phyloP scores from a whole-genome alignment of 2,888 invertebrate genomes.

The Plagiodera versicolora region DNA sequence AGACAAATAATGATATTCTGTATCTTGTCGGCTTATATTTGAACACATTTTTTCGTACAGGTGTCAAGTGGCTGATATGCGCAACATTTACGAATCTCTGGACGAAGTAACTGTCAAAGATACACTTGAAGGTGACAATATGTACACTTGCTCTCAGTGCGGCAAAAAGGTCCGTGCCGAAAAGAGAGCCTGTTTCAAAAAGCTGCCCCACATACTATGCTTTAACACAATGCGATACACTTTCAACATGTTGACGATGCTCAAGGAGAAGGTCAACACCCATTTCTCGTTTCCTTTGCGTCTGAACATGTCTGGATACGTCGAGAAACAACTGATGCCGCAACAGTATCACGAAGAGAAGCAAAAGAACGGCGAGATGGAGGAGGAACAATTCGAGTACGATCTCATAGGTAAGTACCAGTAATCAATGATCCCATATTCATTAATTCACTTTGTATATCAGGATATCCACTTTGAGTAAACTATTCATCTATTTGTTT shows the following conservation, averaged over 20 bases:
- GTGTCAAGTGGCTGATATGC: constrained; percentile 96
- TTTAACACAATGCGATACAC: constrained; percentile 98
- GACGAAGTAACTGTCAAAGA: constrained; percentile 98
- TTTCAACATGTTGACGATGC: constrained; percentile 97
- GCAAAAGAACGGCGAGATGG: constrained; percentile 54
- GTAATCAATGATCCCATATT: too few species aligned
- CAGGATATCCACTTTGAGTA: too few species aligned
- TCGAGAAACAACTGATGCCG: constrained; percentile 90
- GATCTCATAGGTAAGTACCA: constrained; percentile 57
- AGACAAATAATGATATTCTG: too few species aligned
- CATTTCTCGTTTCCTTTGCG: constrained; percentile 94
- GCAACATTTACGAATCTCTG: constrained; percentile 90
- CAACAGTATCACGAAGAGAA: constrained; percentile 81
- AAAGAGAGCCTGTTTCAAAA: constrained; percentile 83
- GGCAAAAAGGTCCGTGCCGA: constrained; percentile 94
- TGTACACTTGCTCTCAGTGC: constrained; percentile 96
- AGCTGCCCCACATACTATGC: constrained; percentile 88
- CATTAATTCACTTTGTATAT: too few species aligned
- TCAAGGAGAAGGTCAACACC: constrained; percentile 96
- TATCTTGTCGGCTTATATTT: too few species aligned
- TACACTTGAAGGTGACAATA: constrained; percentile 94
- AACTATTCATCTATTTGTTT: too few species aligned
- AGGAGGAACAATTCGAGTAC: constrained; percentile 73
- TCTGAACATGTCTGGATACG: constrained; percentile 92
- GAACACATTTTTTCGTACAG: not conserved